Percentiles rank a stretch among this genome's conserved stretches.
These are phyloP conservation scores for Tragelaphus scriptus DNA, from an alignment of 2,113 vertebrate species.

Conservation along the genomic window DNA sequence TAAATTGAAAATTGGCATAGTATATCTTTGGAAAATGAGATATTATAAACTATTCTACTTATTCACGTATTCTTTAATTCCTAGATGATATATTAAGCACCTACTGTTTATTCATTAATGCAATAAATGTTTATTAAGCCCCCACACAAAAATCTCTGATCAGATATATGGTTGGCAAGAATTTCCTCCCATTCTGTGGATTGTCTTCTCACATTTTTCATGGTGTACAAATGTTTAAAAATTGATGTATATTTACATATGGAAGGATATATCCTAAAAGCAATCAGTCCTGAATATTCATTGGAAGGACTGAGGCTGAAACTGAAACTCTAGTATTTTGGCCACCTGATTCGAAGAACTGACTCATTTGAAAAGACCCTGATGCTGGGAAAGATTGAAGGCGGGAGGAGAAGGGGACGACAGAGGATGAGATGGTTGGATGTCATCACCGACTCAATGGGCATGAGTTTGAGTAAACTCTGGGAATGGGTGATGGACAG, in stretches of 20 bases:
- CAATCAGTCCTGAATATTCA: not conserved
- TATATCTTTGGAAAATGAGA: not conserved
- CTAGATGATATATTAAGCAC: not conserved
- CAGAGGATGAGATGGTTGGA: not conserved
- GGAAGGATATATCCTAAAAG: not conserved
- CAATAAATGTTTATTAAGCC: not conserved
- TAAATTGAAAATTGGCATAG: not conserved
- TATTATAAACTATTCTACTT: not conserved
- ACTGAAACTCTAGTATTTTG: not conserved
- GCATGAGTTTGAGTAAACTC: not conserved
- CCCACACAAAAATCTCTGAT: not conserved
- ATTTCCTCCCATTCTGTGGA: not conserved
- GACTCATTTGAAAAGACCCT: not conserved
- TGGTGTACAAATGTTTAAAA: not conserved
- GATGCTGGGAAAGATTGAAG: not conserved
- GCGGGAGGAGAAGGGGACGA: accelerated
- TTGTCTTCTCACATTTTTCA: not conserved
- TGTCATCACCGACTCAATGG: not conserved
- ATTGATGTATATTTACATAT: not conserved
- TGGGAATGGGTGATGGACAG: accelerated
- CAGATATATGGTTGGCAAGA: not conserved
- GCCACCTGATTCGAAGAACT: not conserved
- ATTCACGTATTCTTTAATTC: not conserved
- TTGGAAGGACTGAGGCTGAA: not conserved
- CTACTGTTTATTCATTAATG: not conserved